Evolutionary conservation across 2,888 invertebrate genomes (phyloP).

Genomic region (Acronicta psi): DNA sequence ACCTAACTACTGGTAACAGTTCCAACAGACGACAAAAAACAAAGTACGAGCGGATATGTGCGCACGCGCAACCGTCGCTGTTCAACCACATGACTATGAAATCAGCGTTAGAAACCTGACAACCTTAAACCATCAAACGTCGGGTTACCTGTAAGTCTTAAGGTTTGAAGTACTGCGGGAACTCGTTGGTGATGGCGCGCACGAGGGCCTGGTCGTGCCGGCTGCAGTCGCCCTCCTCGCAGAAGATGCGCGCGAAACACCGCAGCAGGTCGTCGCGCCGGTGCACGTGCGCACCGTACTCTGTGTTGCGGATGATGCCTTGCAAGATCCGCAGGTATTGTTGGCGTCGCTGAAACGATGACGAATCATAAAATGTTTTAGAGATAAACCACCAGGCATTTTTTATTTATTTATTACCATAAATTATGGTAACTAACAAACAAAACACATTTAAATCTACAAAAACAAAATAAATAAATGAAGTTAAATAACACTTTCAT

Average conservation of each 20-base stretch:
- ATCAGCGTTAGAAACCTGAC: slow-evolving; percentile 18
- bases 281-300: slow-evolving; percentile 94
- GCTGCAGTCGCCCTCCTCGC: slow-evolving; percentile 93
- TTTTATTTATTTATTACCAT: no score
- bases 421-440: no score
- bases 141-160: slow-evolving; percentile 67
- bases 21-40: no score
- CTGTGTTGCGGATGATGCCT: slow-evolving; percentile 94
- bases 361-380: neutral
- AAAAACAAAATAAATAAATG: no score
- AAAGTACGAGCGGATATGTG: no score
- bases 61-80: no score
- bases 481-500: no score
- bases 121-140: slow-evolving; percentile 28
- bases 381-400: no score
- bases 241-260: slow-evolving; percentile 95
- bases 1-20: no score
- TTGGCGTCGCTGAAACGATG: slow-evolving; percentile 90
- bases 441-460: no score
- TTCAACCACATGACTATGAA: no score
- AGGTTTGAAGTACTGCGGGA: slow-evolving; percentile 93
- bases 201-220: slow-evolving; percentile 93
- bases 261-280: slow-evolving; percentile 94
- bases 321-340: slow-evolving; percentile 94
- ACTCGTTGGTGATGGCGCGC: slow-evolving; percentile 94